phyloP scores from a whole-genome alignment of 2,797 vertebrate species.

The Orientallactaga sibirica region DNA sequence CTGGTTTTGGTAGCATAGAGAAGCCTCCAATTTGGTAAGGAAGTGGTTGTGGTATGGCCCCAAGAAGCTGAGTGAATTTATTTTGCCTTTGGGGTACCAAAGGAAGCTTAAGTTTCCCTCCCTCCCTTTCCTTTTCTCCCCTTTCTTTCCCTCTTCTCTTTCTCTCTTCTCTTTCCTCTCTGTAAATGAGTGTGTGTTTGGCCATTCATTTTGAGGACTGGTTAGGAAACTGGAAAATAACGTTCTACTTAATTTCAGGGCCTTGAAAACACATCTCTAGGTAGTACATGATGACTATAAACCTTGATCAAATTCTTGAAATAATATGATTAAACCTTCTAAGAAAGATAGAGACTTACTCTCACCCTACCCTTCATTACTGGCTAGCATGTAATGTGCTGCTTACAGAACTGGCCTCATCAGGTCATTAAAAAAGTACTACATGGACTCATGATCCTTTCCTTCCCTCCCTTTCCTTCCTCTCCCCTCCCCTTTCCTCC shows the following conservation, averaged over 20 bases:
- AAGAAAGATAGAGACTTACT: constrained; percentile 52
- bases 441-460: neutral
- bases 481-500: neutral
- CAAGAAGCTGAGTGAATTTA: neutral
- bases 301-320: constrained; percentile 16
- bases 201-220: constrained; percentile 45
- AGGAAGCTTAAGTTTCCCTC: neutral
- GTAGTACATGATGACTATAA: neutral
- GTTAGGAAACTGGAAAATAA: neutral
- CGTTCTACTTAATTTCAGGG: constrained; percentile 24
- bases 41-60: constrained; percentile 48
- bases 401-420: neutral
- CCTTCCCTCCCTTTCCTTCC: too few relatives aligned
- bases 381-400: neutral
- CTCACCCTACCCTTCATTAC: neutral
- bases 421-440: neutral
- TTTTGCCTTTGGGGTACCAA: neutral
- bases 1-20: neutral
- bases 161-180: neutral
- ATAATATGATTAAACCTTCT: constrained; percentile 15
- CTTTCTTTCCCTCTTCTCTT: neutral
- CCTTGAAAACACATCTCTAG: neutral
- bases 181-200: neutral
- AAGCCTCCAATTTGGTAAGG: neutral
- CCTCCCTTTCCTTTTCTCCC: neutral